Conservation (phyloP, 2,888 invertebrate species). For the Mythimna pallens region DNA sequence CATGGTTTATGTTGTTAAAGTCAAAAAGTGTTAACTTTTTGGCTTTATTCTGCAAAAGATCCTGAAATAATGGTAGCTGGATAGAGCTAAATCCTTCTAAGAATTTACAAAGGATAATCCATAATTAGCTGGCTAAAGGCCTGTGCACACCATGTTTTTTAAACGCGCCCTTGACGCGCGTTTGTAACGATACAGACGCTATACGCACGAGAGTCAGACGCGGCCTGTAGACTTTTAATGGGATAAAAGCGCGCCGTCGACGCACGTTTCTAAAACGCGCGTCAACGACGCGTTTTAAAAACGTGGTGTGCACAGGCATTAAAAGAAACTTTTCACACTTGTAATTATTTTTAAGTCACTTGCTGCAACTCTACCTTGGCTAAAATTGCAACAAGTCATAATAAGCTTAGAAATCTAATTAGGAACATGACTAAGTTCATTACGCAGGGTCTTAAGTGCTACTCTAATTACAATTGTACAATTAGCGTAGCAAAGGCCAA, state of each 20-base stretch:
- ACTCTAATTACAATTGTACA: slow-evolving; percentile 39
- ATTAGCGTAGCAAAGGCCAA: slow-evolving; percentile 18
- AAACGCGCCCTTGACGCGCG: too few relatives aligned
- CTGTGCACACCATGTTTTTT: too few relatives aligned
- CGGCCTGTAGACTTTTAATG: too few relatives aligned
- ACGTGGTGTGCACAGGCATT: too few relatives aligned
- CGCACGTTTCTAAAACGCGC: too few relatives aligned
- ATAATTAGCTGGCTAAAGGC: slow-evolving; percentile 8
- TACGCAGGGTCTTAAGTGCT: slow-evolving; percentile 41
- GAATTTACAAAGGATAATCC: not conserved
- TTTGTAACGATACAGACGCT: too few relatives aligned
- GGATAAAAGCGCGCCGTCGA: too few relatives aligned
- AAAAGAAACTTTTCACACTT: not conserved
- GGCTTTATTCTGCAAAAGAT: too few relatives aligned
- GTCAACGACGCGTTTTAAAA: too few relatives aligned
- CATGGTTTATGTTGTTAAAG: not conserved
- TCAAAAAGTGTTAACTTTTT: too few relatives aligned
- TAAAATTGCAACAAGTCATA: slow-evolving; percentile 47
- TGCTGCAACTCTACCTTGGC: slow-evolving; percentile 9
- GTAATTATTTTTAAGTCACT: slow-evolving; percentile 11
- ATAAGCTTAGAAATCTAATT: slow-evolving; percentile 52
- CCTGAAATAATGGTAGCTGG: not conserved
- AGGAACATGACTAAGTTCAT: slow-evolving; percentile 40
- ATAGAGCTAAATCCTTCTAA: not conserved
- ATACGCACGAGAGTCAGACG: too few relatives aligned